phyloP scores from a whole-genome alignment of 2,113 vertebrate genomes.

The Sporophila hypoxantha region DNA sequence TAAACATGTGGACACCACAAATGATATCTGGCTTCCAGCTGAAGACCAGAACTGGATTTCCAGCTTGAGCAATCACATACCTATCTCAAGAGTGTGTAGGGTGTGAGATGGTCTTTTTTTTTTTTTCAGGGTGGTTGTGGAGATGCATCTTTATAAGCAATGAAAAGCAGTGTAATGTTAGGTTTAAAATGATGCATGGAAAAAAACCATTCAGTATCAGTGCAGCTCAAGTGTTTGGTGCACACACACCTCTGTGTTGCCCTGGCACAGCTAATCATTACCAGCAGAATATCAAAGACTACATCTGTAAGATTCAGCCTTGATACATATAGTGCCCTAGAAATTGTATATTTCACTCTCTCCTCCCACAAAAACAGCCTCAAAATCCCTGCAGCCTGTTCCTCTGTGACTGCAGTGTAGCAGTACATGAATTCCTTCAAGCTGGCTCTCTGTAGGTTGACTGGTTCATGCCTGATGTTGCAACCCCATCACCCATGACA shows the following conservation, averaged over 20 bases:
- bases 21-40: not conserved
- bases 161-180: not conserved
- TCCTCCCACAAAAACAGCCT: not conserved
- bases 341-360: not conserved
- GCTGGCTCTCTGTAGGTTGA: not conserved
- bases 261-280: not conserved
- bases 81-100: not conserved
- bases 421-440: not conserved
- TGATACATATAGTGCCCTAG: not conserved
- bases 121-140: not conserved
- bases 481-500: not conserved
- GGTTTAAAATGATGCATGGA: not conserved
- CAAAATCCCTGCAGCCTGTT: not conserved
- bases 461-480: not conserved
- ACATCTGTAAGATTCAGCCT: not conserved
- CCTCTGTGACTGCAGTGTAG: not conserved
- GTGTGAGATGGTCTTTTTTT: rapidly evolving
- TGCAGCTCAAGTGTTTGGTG: not conserved
- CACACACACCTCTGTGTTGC: not conserved
- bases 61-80: not conserved
- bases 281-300: not conserved
- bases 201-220: not conserved
- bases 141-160: not conserved
- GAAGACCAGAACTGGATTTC: not conserved
- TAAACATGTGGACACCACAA: not conserved